Conservation (phyloP, 2,113 vertebrate genomes). For the Laticauda colubrina region DNA sequence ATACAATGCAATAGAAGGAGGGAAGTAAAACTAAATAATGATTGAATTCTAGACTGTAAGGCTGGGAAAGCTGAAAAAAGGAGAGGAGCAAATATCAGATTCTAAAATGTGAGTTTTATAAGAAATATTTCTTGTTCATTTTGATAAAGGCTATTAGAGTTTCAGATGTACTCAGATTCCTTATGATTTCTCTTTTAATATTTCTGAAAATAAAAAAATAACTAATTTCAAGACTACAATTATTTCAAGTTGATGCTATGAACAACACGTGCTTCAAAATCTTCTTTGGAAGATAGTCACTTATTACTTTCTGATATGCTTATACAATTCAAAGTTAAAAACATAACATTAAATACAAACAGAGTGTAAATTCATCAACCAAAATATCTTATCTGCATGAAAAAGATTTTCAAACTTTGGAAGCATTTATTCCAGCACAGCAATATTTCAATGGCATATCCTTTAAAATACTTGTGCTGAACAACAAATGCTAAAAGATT, state of each 20-base stretch:
- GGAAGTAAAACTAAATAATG: background rate
- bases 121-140: background rate
- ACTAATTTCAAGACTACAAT: background rate
- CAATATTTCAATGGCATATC: background rate
- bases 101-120: background rate
- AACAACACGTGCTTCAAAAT: background rate
- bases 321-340: background rate
- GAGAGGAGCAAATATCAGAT: background rate
- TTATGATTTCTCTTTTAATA: background rate
- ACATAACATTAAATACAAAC: background rate
- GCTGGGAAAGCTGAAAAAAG: background rate
- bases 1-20: background rate
- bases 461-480: background rate
- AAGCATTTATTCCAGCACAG: background rate
- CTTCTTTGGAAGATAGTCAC: background rate
- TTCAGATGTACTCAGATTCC: background rate
- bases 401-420: background rate
- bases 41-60: background rate
- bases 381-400: background rate
- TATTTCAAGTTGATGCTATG: background rate
- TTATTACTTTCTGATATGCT: background rate
- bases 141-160: background rate
- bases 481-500: background rate
- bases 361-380: background rate
- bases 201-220: background rate